Conservation (phyloP, 2,797 vertebrate species). For the Cynopterus sphinx region DNA sequence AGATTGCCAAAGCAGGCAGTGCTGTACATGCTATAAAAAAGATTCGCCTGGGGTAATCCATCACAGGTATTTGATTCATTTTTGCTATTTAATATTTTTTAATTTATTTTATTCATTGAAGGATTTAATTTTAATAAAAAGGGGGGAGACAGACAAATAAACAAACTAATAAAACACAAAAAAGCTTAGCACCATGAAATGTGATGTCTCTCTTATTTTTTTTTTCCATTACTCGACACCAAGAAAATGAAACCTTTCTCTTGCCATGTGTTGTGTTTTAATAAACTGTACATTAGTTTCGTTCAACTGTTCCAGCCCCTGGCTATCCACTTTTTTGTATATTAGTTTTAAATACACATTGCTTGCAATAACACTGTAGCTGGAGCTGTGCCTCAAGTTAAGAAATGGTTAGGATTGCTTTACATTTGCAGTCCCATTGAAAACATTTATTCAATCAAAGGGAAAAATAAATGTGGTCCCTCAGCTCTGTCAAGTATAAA, state of each 20-base stretch:
- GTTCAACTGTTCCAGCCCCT: slow-evolving; percentile 89
- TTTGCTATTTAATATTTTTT: background rate
- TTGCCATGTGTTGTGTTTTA: slow-evolving; percentile 77
- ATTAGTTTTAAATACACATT: slow-evolving; percentile 96
- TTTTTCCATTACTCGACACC: slow-evolving; percentile 88
- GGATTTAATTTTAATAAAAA: slow-evolving; percentile 59
- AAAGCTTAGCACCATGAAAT: slow-evolving; percentile 47
- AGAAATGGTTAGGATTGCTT: slow-evolving; percentile 85
- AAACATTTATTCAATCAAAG: slow-evolving; percentile 97
- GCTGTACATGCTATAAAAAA: background rate
- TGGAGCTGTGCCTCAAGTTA: slow-evolving; percentile 86
- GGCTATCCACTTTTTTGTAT: slow-evolving; percentile 88
- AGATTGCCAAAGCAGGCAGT: background rate
- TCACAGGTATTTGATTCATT: slow-evolving; percentile 47
- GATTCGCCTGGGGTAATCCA: background rate
- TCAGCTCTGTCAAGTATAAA: slow-evolving; percentile 97
- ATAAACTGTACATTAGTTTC: slow-evolving; percentile 88
- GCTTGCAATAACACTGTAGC: slow-evolving; percentile 89
- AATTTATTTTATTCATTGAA: slow-evolving; percentile 63
- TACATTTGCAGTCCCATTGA: slow-evolving; percentile 86
- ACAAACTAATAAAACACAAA: slow-evolving; percentile 43
- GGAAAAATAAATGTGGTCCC: slow-evolving; percentile 95
- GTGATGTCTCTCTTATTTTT: slow-evolving; percentile 77
- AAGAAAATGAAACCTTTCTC: slow-evolving; percentile 83
- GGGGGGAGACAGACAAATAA: background rate